Evolutionary conservation across 2,888 invertebrate genomes (phyloP).

Genomic region (Allophyes oxyacanthae): DNA sequence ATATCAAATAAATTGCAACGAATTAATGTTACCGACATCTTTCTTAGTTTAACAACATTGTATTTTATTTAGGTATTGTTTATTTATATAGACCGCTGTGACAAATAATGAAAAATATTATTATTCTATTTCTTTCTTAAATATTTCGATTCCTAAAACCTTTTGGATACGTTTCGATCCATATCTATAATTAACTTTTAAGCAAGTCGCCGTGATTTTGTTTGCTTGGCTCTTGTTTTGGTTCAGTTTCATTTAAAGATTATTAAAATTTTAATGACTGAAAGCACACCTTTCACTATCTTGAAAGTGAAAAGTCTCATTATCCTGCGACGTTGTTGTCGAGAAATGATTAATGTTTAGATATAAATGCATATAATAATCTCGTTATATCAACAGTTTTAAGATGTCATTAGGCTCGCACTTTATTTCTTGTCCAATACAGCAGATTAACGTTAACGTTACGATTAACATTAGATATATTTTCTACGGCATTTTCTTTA

Average conservation of each 20-base stretch:
- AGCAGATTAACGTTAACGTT: too few species aligned
- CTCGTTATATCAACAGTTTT: neutral
- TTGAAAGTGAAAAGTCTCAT: slow-evolving; percentile 1
- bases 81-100: too few species aligned
- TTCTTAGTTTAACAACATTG: slow-evolving; percentile 23
- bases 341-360: slow-evolving; percentile 3
- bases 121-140: too few species aligned
- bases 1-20: slow-evolving; percentile 34
- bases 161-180: neutral
- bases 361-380: slow-evolving; percentile 6
- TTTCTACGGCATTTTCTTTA: too few species aligned
- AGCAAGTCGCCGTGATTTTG: neutral
- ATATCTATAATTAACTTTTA: neutral
- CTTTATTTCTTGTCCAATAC: slow-evolving; percentile 2
- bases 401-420: neutral
- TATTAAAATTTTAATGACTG: slow-evolving; percentile 6
- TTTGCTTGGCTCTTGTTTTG: neutral
- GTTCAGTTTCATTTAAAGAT: neutral
- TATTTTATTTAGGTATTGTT: too few species aligned
- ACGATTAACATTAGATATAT: too few species aligned
- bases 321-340: neutral
- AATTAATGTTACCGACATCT: slow-evolving; percentile 14
- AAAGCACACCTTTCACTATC: slow-evolving; percentile 20
- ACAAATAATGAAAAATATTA: too few species aligned
- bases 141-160: neutral